Evolutionary conservation across 30 jellyfish, hydroid and myxozoan genomes (phyloP), one percentile per base, ranked within the genome.

Genomic region (Hydractinia symbiolongicarpus): DNA sequence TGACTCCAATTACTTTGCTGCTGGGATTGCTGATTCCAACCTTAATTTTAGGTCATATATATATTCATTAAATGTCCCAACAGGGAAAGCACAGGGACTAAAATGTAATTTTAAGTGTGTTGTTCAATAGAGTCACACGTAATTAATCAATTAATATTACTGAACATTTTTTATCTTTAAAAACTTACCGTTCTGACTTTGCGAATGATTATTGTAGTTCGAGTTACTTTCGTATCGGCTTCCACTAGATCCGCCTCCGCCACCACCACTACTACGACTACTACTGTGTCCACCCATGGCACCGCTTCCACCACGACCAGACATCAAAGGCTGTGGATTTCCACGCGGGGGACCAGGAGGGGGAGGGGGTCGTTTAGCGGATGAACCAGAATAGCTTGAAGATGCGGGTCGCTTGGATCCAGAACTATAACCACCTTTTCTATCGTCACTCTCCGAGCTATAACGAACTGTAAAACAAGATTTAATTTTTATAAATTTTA

Each of bases 281-380:
- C 81, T 54, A 49, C 84, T 50, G 40, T 15, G 8, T 53, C 90
- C 89, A 74, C 66, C 67, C 56, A 87, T 69, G 79, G 83, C 78
- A 10, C 90, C 86, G 67, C 77, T 74, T 16, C 85, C 88, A 77
- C 79, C 72, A 60, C 86, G 66, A 70, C 95, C 90, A 60, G 67
- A 89, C 17, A 79, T 80, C 76, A 16, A 84, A 84, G 85, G 52
- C 4, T 69, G 60, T 50, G 16, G 44, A n/a, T 64, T 58, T n/a
- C 70, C 61, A 14, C 89, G 77, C 57, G 81, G 66, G 13, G 78
- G 56, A 20, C 86, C 82, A 40, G 72, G 67, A 50, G 70, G 82
- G 50, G 70, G 82, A 7, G 72, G 62, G 68, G 72, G 50, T 40
- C 74, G 86, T 6, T 20, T 64, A 11, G 66, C 76, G 4, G 86